Evolutionary conservation across 2,797 vertebrate genomes (phyloP), one percentile per base, ranked within the genome.

Genomic region (Enteromius unitaeniatus): DNA sequence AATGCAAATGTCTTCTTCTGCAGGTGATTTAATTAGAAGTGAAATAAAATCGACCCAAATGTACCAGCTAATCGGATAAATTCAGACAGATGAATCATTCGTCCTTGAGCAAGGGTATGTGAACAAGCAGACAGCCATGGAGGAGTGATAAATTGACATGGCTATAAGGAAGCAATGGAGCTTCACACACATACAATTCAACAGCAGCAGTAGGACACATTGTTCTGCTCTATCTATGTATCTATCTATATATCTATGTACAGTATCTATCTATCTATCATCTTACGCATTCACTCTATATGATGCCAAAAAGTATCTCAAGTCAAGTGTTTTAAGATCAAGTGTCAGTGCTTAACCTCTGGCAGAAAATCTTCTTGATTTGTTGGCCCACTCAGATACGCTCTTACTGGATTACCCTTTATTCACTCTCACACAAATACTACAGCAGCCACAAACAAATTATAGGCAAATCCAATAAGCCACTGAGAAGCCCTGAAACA

Each of bases 61-160:
- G 67, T 34, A 62, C 34, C 55, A 31, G 65, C 68, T 81, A 72
- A 72, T 81, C 51, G 4, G 67, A 60, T 81, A 21, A 72, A 60
- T 62, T 78, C 55, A 85, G 45, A 78, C 65, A 11, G 45, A 60
- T 68, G 67, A 37, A 58, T 45, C 42, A 45, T 72, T 53, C 3
- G 55, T 28, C 79, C 84, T 85, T 70, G 73, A 82, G 73, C 40
- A 78, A 78, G 79, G 55, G 75, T 70, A 74, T 34, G 31, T 21
- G 67, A 77, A 37, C 40, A 77, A 45, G 62, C 47, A 81, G 78
- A 77, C 79, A 81, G 84, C 74, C 40, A 51, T 81, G 74, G n/a
- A 64, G 49, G n/a, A 73, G 65, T 82, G 84, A 85, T 78, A 64
- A 81, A 85, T 65, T 58, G 81, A 68, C 64, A 83, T 34, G 64